Evolutionary conservation across 2,888 invertebrate species (phyloP).

Genomic region (Drosophila kanekoi): DNA sequence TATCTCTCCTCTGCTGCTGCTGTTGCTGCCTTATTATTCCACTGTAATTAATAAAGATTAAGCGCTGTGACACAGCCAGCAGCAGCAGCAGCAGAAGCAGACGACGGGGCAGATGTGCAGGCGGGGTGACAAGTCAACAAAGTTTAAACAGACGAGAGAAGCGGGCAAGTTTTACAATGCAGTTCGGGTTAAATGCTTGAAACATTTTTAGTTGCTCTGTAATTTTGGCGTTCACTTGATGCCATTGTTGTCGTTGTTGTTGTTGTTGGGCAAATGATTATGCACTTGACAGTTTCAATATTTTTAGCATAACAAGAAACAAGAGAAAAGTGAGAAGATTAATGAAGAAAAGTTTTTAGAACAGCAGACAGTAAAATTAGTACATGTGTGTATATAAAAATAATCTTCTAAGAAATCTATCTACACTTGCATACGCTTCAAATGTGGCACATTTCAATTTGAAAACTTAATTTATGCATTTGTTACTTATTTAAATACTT

Average conservation of each 20-base stretch:
- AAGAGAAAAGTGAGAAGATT: slow-evolving; percentile 56
- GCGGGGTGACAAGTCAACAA: slow-evolving; percentile 28
- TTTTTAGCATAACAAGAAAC: slow-evolving; percentile 64
- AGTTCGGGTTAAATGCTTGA: slow-evolving; percentile 51
- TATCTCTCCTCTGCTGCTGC: slow-evolving; percentile 39
- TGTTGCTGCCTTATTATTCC: slow-evolving; percentile 75
- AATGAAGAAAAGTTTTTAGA: slow-evolving; percentile 49
- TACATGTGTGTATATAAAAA: slow-evolving; percentile 3
- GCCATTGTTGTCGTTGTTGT: slow-evolving; percentile 22
- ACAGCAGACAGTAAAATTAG: slow-evolving; percentile 4
- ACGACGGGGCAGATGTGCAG: slow-evolving; percentile 2
- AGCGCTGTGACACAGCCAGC: slow-evolving; percentile 77
- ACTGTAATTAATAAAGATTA: slow-evolving; percentile 84
- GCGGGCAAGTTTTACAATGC: slow-evolving; percentile 46
- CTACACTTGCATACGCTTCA: neutral
- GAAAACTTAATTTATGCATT: slow-evolving; percentile 13
- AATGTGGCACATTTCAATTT: neutral
- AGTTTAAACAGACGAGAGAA: slow-evolving; percentile 39
- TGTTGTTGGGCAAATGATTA: slow-evolving; percentile 53
- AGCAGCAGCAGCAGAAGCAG: slow-evolving; percentile 27
- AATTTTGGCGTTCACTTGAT: slow-evolving; percentile 51
- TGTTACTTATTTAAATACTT: slow-evolving; percentile 5
- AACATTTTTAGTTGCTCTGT: slow-evolving; percentile 62
- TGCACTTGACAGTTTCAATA: slow-evolving; percentile 76
- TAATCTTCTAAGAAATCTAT: slow-evolving; percentile 1